These are phyloP conservation scores for Rhincodon typus DNA, from an alignment of 2,797 vertebrate genomes.

Conservation along the genomic window DNA sequence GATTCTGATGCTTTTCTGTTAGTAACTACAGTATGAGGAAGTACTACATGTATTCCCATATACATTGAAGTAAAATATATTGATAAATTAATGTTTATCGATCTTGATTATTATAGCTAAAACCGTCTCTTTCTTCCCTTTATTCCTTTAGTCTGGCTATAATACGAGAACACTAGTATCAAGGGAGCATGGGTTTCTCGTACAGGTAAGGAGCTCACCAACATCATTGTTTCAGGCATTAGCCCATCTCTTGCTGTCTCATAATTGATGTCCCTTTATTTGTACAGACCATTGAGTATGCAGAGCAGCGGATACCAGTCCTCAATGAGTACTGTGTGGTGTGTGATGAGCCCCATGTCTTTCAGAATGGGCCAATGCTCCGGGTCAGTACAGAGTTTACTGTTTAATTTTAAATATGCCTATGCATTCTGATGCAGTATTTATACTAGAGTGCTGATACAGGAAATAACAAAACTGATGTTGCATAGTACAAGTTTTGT, in stretches of 20 bases:
- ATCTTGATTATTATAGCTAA: not conserved
- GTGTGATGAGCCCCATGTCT: constrained; percentile 81
- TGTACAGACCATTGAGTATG: constrained; percentile 77
- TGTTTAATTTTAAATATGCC: not conserved
- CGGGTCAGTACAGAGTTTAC: constrained; percentile 59
- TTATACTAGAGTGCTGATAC: too few species aligned
- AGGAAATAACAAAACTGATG: not conserved
- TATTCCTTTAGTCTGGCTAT: constrained; percentile 63
- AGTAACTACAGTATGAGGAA: not conserved
- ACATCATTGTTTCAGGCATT: not conserved
- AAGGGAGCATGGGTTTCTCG: constrained; percentile 75
- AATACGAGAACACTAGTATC: constrained; percentile 72
- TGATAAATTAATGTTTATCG: not conserved
- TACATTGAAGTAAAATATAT: too few species aligned
- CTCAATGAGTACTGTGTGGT: constrained; percentile 84
- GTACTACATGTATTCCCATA: too few species aligned
- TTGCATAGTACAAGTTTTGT: not conserved
- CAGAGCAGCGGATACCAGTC: constrained; percentile 80
- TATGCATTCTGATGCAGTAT: not conserved
- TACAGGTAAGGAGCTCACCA: constrained; percentile 63
- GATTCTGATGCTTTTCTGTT: not conserved
- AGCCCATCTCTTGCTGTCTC: not conserved
- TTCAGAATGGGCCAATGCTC: constrained; percentile 84
- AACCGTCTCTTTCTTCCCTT: not conserved
- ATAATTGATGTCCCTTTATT: constrained; percentile 41